Base-by-base conservation (phyloP, 2,113 vertebrate species). In the Hystrix brachyura region DNA sequence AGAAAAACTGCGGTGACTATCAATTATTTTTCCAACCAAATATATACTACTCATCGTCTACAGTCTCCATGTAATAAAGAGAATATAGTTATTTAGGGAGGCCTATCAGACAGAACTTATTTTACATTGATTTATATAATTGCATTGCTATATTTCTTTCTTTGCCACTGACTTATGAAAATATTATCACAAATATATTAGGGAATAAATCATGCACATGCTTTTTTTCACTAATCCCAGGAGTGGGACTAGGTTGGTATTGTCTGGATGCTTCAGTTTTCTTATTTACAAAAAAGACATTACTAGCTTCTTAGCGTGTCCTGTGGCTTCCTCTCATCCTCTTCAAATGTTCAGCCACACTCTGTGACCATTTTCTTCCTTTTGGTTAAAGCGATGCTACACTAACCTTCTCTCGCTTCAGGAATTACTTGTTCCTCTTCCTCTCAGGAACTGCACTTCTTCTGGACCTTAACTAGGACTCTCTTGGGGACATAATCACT, bases 381-480 rank as follows among this genome's bases (percentile, higher is more conserved):
- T 29, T 90, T 46, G 19, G 13, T 71, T 93, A 76, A 46, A 72
- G 34, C 21, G 29, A 46, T 71, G 51, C 43, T 67, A 17, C 4
- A 87, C 48, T 72, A 87, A 62, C 32, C 34, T 82, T 87, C 53
- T 91, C 60, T n/a, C 12, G 5, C 18, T 43, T 94, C 65, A 51
- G 21, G 27, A 62, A 60, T 93, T 51, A 48, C 48, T 64, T 11
- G 27, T 53, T 55, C 2, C 51, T 91, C 46, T 64, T 91, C 57
- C 62, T n/a, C 51, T 90, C 38, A 65, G 5, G n/a, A 72, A 76
- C 13, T 76, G 12, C 10, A 51, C 15, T 82, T 64, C 9, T 87
- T 96, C 91, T 38, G 87, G 38, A 78, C 59, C 19, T 91, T 64
- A 29, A 32, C 51, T 65, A 25, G 76, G 65, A 76, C 59, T 94